Evolutionary conservation across 23 tunicate species (phyloP), one percentile per base, ranked within the genome.

Genomic region (Ascidia mentula): DNA sequence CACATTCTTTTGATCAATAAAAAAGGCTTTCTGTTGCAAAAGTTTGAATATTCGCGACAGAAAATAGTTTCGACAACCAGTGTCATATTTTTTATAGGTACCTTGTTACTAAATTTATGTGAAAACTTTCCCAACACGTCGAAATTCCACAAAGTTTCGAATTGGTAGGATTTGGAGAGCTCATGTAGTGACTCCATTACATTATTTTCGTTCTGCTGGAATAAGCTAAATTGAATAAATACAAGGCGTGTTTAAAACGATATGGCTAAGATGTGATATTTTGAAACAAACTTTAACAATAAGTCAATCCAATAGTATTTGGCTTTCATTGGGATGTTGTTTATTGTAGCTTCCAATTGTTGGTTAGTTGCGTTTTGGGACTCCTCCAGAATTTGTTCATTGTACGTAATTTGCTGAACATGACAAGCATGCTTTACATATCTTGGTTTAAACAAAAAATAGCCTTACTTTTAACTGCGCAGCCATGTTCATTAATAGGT

Each of bases 141-240:
- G 37, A 34, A 75, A 5, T 75, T 46, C 60, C 61, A 34, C 60
- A 75, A 17, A 75, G 46, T 37, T 38, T 38, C 46, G 37, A 34
- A 75, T 18, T 75, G 53, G 18, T 37, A 75, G 37, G 79, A 46
- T 39, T 75, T 75, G 18, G 79, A 75, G 1, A 75, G 28, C 18
- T 75, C 79, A 18, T 75, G 37, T 2, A 75, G 36, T 34, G 79
- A 5, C 30, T 35, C 9, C 79, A 75, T 75, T 2, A 75, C 37
- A 4, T 3, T 9, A 18, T 75, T 75, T 75, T 75, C 79, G 7
- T 37, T 30, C 37, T 38, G 36, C 38, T 75, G 79, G 26, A 36
- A 75, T 8, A 75, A 75, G 30, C 79, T 75, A 28, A 20, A 9
- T 15, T 9, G 53, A 12, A 42, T 9, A 42, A 42, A 15, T 42